These are phyloP conservation scores for Lepus timidus DNA, from an alignment of 2,113 vertebrate species.

Conservation along the genomic window DNA sequence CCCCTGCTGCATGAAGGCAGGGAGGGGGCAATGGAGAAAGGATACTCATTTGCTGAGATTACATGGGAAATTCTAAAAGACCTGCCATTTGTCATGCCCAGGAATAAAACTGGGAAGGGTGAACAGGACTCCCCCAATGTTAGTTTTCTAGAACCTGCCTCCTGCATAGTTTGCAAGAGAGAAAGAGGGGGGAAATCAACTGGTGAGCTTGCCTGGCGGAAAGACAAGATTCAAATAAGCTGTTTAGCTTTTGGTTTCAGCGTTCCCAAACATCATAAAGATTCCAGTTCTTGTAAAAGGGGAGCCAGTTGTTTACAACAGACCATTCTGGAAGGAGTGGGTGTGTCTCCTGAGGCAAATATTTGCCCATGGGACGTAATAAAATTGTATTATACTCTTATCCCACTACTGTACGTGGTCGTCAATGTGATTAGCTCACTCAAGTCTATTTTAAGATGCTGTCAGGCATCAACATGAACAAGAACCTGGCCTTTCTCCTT, in stretches of 20 bases:
- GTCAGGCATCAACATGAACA: constrained; percentile 76
- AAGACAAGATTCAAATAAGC: constrained; percentile 78
- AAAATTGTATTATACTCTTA: constrained; percentile 77
- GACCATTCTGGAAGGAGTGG: constrained; percentile 69
- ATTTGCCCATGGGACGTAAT: constrained; percentile 82
- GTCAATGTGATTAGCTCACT: constrained; percentile 76
- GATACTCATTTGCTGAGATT: background rate
- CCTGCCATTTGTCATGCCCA: background rate
- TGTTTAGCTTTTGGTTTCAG: constrained; percentile 76
- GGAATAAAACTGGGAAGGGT: constrained; percentile 36
- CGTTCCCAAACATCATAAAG: constrained; percentile 82
- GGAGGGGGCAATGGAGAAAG: background rate
- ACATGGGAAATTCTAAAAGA: constrained; percentile 43
- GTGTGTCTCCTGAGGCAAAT: constrained; percentile 76
- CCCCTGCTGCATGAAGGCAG: background rate
- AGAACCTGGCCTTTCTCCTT: constrained; percentile 79
- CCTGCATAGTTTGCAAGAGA: constrained; percentile 49
- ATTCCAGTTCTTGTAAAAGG: constrained; percentile 76
- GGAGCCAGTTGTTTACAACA: constrained; percentile 77
- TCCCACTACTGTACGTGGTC: constrained; percentile 69
- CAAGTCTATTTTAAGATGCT: constrained; percentile 79
- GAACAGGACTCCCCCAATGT: constrained; percentile 59
- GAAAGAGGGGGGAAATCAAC: background rate
- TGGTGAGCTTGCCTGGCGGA: constrained; percentile 67
- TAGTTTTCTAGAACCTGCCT: constrained; percentile 77